A percentile compares a stretch with the other conserved stretches of the same genome.
Conservation (phyloP, 35 echinoderm and acorn worm genomes). For the Ophioderma brevispina region DNA sequence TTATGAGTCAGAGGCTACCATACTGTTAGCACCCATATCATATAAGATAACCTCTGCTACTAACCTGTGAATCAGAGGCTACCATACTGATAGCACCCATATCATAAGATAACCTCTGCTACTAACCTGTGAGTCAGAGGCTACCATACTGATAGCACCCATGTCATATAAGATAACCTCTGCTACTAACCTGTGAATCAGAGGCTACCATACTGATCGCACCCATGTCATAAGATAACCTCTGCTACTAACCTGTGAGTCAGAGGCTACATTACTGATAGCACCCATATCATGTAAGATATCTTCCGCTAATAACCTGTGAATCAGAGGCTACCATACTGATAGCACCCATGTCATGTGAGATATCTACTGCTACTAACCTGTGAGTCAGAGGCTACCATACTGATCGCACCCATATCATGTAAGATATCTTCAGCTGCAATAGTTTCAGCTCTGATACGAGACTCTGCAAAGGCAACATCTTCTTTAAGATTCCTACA, state of each 20-base stretch:
- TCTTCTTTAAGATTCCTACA: slow-evolving; percentile 81
- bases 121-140: slow-evolving; percentile 81
- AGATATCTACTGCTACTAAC: slow-evolving; percentile 13
- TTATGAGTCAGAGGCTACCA: slow-evolving; percentile 83
- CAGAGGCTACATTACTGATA: slow-evolving; percentile 81
- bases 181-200: slow-evolving; percentile 68
- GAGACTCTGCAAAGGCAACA: slow-evolving; percentile 85
- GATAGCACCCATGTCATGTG: slow-evolving; percentile 37
- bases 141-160: slow-evolving; percentile 83
- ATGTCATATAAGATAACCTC: slow-evolving; percentile 84
- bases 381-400: slow-evolving; percentile 86
- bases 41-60: slow-evolving; percentile 54
- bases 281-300: slow-evolving; percentile 88
- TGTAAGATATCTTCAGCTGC: slow-evolving; percentile 88
- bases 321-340: slow-evolving; percentile 85
- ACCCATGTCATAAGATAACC: slow-evolving; percentile 86
- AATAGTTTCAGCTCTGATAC: slow-evolving; percentile 84
- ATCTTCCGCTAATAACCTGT: slow-evolving; percentile 78
- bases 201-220: slow-evolving; percentile 86
- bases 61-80: slow-evolving; percentile 83
- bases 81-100: slow-evolving; percentile 90
- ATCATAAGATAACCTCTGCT: slow-evolving; percentile 70
- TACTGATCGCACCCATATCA: slow-evolving; percentile 89
- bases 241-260: slow-evolving; percentile 84
- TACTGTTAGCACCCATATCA: slow-evolving; percentile 89